phyloP scores from a whole-genome alignment of 2,113 vertebrate genomes.

The Oncorhynchus nerka region DNA sequence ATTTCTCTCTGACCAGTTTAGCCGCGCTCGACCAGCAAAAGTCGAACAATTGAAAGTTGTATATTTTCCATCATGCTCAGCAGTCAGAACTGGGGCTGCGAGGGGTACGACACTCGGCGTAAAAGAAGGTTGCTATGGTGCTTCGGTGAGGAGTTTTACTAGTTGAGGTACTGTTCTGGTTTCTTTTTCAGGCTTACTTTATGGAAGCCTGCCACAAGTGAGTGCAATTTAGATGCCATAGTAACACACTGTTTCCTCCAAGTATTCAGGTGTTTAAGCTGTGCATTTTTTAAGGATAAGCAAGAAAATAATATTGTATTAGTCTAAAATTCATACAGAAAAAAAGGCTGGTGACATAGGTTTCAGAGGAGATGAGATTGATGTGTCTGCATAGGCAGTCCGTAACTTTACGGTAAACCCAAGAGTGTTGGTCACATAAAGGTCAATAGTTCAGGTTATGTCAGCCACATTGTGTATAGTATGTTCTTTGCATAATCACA shows the following conservation, averaged over 20 bases:
- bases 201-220: neutral
- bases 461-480: neutral
- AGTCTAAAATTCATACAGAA: too few relatives aligned
- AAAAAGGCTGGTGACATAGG: too few relatives aligned
- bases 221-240: neutral
- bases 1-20: constrained; percentile 69
- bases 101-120: constrained; percentile 6
- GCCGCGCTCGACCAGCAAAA: constrained; percentile 62
- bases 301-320: too few relatives aligned
- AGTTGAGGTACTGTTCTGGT: constrained; percentile 48
- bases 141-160: constrained; percentile 49
- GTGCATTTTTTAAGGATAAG: too few relatives aligned
- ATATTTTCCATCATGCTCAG: constrained; percentile 61
- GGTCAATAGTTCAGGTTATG: neutral
- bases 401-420: neutral
- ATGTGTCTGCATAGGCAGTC: neutral
- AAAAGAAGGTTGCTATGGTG: constrained; percentile 35
- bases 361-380: too few relatives aligned
- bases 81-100: constrained; percentile 42
- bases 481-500: too few relatives aligned
- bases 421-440: neutral
- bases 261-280: too few relatives aligned
- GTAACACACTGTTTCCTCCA: too few relatives aligned
- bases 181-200: constrained; percentile 18
- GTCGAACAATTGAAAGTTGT: constrained; percentile 58